A percentile compares a stretch with the other conserved stretches of the same genome.
phyloP scores from a whole-genome alignment of 2,888 invertebrate species.

The Drosophila rellima region DNA sequence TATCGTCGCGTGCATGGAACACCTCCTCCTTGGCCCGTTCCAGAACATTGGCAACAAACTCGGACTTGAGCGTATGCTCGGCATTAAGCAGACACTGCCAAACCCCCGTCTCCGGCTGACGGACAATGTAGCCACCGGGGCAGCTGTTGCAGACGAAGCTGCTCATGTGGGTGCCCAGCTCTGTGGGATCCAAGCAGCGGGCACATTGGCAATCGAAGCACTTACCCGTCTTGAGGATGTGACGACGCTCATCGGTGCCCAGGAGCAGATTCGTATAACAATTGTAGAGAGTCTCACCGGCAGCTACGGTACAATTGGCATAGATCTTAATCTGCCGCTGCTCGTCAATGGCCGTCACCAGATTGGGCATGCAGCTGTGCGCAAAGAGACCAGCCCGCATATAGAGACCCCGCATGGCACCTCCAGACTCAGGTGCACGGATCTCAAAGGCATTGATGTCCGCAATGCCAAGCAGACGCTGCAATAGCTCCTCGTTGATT shows the following conservation, averaged over 20 bases:
- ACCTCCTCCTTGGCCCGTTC: conserved; percentile 86
- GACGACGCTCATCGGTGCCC: conserved; percentile 90
- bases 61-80: conserved; percentile 70
- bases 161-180: conserved; percentile 90
- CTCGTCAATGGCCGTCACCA: conserved; percentile 90
- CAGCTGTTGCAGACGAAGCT: conserved; percentile 80
- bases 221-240: conserved; percentile 90
- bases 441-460: conserved; percentile 93
- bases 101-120: conserved; percentile 35
- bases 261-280: conserved; percentile 91
- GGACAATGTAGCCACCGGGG: conserved; percentile 60
- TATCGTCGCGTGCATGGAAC: conserved; percentile 84
- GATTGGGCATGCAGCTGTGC: conserved; percentile 91
- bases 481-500: conserved; percentile 86
- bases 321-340: conserved; percentile 89
- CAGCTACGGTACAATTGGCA: conserved; percentile 88
- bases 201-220: conserved; percentile 91
- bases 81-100: conserved; percentile 82
- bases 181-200: conserved; percentile 90
- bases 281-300: conserved; percentile 88
- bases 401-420: conserved; percentile 89
- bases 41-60: conserved; percentile 86
- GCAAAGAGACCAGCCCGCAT: conserved; percentile 90
- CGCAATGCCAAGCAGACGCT: conserved; percentile 90
- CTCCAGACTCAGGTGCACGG: conserved; percentile 85